Conservation (phyloP, 64 coral and sea anemone genomes). For the Anthopleura sola region DNA sequence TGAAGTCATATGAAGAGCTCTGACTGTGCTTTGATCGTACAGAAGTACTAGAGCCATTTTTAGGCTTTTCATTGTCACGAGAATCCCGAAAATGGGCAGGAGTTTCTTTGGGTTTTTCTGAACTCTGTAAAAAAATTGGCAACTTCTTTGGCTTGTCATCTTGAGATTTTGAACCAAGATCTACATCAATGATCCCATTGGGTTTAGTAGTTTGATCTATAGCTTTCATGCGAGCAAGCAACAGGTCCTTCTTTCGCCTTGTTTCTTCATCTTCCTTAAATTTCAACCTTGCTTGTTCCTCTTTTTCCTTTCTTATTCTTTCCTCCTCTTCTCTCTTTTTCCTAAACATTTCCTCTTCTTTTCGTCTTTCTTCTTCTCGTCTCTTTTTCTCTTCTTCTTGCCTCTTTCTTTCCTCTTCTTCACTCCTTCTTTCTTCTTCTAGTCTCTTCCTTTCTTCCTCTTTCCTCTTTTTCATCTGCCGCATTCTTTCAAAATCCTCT, state of each 20-base stretch:
- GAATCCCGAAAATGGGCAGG: neutral
- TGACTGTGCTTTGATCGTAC: slow-evolving; percentile 47
- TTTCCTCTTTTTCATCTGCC: neutral
- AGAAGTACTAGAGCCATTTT: slow-evolving; percentile 23
- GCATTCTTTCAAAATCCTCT: slow-evolving; percentile 21
- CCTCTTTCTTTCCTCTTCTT: slow-evolving; percentile 41
- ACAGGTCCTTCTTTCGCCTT: slow-evolving; percentile 68
- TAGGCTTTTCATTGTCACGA: slow-evolving; percentile 49
- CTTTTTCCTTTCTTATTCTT: slow-evolving; percentile 43
- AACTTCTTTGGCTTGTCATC: slow-evolving; percentile 82
- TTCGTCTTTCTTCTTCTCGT: slow-evolving; percentile 38
- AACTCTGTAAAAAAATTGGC: slow-evolving; percentile 78
- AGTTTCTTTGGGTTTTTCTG: slow-evolving; percentile 40
- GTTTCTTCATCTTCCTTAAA: slow-evolving; percentile 67
- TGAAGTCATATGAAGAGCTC: slow-evolving; percentile 72
- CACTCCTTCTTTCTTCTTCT: slow-evolving; percentile 18
- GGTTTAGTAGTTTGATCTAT: slow-evolving; percentile 62
- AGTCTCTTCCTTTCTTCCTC: slow-evolving; percentile 41
- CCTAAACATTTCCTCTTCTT: slow-evolving; percentile 21
- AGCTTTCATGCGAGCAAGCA: slow-evolving; percentile 74
- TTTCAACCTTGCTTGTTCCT: slow-evolving; percentile 53
- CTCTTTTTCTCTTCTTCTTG: slow-evolving; percentile 53
- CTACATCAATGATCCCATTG: slow-evolving; percentile 34
- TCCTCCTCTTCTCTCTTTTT: slow-evolving; percentile 33
- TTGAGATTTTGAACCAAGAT: slow-evolving; percentile 1